phyloP scores from a whole-genome alignment of 2,888 invertebrate genomes.

The Timema podura region DNA sequence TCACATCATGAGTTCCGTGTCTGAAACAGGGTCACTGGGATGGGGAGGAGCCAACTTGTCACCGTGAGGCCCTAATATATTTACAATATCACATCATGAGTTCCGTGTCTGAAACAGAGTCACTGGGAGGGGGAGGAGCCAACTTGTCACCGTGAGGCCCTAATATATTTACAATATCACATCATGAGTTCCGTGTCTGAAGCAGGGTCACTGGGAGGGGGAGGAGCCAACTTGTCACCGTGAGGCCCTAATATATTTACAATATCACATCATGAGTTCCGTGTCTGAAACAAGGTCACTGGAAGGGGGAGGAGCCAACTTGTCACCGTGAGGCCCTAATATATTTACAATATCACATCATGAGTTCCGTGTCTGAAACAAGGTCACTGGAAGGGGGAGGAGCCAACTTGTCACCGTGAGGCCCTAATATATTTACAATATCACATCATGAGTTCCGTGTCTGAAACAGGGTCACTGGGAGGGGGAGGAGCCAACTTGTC shows the following conservation, averaged over 20 bases:
- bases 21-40: neutral
- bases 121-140: neutral
- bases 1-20: too few relatives aligned
- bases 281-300: conserved; percentile 51
- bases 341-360: too few relatives aligned
- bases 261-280: too few relatives aligned
- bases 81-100: too few relatives aligned
- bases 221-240: neutral
- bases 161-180: neutral
- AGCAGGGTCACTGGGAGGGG: neutral
- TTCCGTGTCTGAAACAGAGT: neutral
- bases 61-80: neutral
- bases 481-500: conserved; percentile 43
- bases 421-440: too few relatives aligned
- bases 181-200: too few relatives aligned
- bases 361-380: conserved; percentile 50
- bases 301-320: conserved; percentile 47
- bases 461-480: conserved; percentile 51
- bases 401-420: too few relatives aligned
- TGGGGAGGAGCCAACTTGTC: neutral
- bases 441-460: too few relatives aligned
- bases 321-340: too few relatives aligned
- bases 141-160: neutral
- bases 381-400: conserved; percentile 48
- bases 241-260: neutral